Conservation (phyloP, 2,113 vertebrate species). For the Rhinolophus sinicus region DNA sequence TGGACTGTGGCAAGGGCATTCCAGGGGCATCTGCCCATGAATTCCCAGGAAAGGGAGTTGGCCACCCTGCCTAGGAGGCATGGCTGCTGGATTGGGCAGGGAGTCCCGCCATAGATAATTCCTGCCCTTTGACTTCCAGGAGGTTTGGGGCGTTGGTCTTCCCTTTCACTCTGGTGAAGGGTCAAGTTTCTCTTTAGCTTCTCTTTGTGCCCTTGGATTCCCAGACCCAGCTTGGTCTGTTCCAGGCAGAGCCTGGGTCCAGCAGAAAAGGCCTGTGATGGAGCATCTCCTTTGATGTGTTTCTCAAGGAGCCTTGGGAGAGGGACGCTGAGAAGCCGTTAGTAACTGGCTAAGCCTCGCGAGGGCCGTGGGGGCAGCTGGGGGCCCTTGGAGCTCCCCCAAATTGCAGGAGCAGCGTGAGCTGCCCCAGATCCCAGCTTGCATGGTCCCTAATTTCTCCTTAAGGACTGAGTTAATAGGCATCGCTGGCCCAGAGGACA, state of each 20-base stretch:
- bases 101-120: background rate
- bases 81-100: background rate
- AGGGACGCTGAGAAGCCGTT: background rate
- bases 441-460: background rate
- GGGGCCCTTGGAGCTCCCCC: background rate
- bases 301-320: background rate
- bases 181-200: background rate
- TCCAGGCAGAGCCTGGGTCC: background rate
- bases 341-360: background rate
- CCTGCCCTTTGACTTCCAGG: background rate
- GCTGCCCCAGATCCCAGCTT: background rate
- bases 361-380: background rate
- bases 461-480: background rate
- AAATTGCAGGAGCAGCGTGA: background rate
- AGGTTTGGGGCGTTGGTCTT: background rate
- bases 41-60: background rate
- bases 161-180: background rate
- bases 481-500: rapidly evolving
- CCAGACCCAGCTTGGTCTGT: background rate
- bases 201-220: background rate
- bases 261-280: background rate
- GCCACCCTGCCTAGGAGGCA: background rate
- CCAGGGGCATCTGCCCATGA: background rate
- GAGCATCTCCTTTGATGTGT: background rate
- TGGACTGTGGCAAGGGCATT: background rate